Percentiles rank a stretch among this genome's conserved stretches.
Evolutionary conservation across 2,797 vertebrate species (phyloP).

Genomic region (Helicolenus hilgendorfi): DNA sequence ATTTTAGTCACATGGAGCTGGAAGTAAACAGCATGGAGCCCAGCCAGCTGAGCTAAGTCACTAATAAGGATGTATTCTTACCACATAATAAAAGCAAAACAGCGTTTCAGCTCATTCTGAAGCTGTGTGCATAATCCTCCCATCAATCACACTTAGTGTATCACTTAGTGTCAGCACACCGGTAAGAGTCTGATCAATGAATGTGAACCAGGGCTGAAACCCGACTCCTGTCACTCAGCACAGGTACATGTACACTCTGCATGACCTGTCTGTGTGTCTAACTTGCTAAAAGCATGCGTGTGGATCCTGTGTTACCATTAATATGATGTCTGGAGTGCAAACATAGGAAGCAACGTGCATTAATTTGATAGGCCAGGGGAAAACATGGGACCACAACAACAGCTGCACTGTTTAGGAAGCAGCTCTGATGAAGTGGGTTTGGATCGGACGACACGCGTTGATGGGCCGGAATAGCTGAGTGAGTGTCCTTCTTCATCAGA

Average conservation of each 20-base stretch:
- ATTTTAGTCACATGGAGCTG: background rate
- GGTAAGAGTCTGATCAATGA: slow-evolving; percentile 69
- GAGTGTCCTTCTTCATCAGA: slow-evolving; percentile 82
- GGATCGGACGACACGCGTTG: slow-evolving; percentile 54
- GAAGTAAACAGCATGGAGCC: background rate
- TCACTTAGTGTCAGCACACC: slow-evolving; percentile 60
- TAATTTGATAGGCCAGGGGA: slow-evolving; percentile 38
- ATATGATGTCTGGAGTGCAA: slow-evolving; percentile 31
- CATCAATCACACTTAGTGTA: slow-evolving; percentile 60
- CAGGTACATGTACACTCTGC: slow-evolving; percentile 45
- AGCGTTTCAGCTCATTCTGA: slow-evolving; percentile 40
- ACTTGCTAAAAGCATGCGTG: slow-evolving; percentile 54
- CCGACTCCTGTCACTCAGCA: slow-evolving; percentile 55
- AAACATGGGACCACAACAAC: slow-evolving; percentile 53
- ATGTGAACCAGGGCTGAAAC: slow-evolving; percentile 59
- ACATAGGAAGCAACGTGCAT: slow-evolving; percentile 37
- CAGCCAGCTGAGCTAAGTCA: background rate
- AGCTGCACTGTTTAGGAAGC: slow-evolving; percentile 59
- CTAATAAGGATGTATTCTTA: slow-evolving; percentile 13
- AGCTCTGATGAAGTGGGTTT: slow-evolving; percentile 84
- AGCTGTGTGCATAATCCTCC: slow-evolving; percentile 18
- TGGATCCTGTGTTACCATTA: slow-evolving; percentile 44
- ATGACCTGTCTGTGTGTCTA: background rate
- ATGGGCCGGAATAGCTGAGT: slow-evolving; percentile 82
- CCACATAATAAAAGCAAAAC: slow-evolving; percentile 35